Evolutionary conservation across 2,797 vertebrate species (phyloP).

Genomic region (Dermochelys coriacea): DNA sequence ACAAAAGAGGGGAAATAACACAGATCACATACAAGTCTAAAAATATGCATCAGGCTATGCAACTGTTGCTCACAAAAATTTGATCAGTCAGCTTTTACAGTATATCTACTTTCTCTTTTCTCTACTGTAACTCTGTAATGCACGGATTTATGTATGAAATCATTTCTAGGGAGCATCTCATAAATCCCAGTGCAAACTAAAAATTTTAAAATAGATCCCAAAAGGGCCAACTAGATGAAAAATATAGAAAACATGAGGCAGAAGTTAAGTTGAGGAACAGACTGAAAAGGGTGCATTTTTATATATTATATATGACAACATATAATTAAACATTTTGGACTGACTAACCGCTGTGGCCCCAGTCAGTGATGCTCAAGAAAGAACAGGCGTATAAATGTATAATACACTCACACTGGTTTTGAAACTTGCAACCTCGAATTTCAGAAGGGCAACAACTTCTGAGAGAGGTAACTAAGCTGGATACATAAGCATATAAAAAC

Average conservation of each 20-base stretch:
- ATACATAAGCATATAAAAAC: background rate
- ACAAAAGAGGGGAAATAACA: background rate
- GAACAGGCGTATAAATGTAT: background rate
- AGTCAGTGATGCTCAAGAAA: background rate
- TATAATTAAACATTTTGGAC: background rate
- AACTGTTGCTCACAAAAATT: background rate
- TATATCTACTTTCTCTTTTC: background rate
- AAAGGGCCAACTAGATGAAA: background rate
- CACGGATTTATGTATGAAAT: fast-evolving
- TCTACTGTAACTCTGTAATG: background rate
- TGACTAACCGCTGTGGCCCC: background rate
- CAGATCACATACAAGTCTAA: fast-evolving
- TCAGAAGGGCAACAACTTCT: background rate
- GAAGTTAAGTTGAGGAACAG: background rate
- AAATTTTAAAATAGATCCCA: background rate
- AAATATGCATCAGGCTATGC: background rate
- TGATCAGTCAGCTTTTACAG: fast-evolving
- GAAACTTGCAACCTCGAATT: background rate
- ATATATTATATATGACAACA: fast-evolving
- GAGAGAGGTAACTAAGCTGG: fast-evolving
- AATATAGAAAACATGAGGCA: background rate
- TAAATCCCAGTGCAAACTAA: background rate
- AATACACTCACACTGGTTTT: background rate
- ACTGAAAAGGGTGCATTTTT: background rate
- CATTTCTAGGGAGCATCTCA: background rate